phyloP scores from a whole-genome alignment of 2,888 invertebrate genomes.

The Leucophenga maculata region DNA sequence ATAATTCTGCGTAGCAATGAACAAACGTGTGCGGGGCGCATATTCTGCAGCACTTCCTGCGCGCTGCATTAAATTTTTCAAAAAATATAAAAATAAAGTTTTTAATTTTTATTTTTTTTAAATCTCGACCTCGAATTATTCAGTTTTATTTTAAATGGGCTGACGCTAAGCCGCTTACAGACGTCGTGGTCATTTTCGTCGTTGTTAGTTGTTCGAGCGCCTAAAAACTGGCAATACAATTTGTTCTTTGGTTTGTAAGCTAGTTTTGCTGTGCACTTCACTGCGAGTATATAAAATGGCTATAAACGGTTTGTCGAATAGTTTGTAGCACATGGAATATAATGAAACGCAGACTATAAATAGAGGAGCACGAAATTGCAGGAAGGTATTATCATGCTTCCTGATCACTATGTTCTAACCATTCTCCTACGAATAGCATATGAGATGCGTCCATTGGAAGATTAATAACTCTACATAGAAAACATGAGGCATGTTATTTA shows the following conservation, averaged over 20 bases:
- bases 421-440: no score
- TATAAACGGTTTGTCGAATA: background rate
- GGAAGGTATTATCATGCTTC: no score
- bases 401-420: no score
- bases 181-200: constrained; percentile 21
- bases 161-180: constrained; percentile 43
- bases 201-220: constrained; percentile 22
- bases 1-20: background rate
- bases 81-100: constrained; percentile 3
- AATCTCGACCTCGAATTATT: background rate
- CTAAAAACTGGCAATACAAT: constrained; percentile 34
- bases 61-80: constrained; percentile 26
- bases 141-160: constrained; percentile 4
- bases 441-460: no score
- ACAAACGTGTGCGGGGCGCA: background rate
- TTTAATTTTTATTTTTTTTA: background rate
- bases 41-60: background rate
- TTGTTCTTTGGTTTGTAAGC: background rate
- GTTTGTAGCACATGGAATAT: no score
- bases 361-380: no score
- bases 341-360: background rate
- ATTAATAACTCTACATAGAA: no score
- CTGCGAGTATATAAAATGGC: background rate
- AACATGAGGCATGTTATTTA: no score
- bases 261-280: no score